Percentiles rank a stretch among this genome's conserved stretches.
Evolutionary conservation across 2,797 vertebrate species (phyloP).

Genomic region (Gambelia wislizenii): DNA sequence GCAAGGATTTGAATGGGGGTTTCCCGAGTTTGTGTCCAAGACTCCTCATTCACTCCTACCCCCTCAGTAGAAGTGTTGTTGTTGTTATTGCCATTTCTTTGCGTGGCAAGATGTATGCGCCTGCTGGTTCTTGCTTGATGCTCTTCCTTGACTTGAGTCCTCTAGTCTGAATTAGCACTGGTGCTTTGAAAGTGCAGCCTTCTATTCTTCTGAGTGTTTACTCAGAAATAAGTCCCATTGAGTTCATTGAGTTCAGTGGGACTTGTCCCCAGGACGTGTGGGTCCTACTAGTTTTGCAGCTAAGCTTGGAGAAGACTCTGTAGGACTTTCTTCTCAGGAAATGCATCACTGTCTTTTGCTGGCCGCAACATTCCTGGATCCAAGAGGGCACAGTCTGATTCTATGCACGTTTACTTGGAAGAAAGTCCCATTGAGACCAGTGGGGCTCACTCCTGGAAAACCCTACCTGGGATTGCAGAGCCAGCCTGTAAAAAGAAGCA

Average conservation of each 20-base stretch:
- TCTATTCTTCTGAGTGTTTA: neutral
- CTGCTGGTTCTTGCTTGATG: neutral
- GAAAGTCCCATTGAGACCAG: neutral
- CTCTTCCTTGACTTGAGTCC: neutral
- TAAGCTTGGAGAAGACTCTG: neutral
- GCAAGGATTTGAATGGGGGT: neutral
- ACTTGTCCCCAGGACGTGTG: neutral
- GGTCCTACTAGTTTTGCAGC: neutral
- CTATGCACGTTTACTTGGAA: neutral
- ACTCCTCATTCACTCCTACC: too few species aligned
- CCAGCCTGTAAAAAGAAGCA: neutral
- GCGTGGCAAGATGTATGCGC: too few species aligned
- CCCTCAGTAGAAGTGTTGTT: neutral
- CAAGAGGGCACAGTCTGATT: neutral
- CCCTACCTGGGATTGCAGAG: neutral
- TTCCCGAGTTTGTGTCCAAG: neutral
- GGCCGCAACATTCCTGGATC: neutral
- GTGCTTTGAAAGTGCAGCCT: neutral
- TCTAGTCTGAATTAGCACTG: neutral
- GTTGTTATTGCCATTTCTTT: neutral
- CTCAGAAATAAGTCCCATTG: neutral
- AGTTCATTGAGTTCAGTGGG: neutral
- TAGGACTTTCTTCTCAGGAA: neutral
- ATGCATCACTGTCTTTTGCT: neutral
- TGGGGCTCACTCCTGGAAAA: neutral